Conservation (phyloP, 2,113 vertebrate species). For the Pteropus alecto region DNA sequence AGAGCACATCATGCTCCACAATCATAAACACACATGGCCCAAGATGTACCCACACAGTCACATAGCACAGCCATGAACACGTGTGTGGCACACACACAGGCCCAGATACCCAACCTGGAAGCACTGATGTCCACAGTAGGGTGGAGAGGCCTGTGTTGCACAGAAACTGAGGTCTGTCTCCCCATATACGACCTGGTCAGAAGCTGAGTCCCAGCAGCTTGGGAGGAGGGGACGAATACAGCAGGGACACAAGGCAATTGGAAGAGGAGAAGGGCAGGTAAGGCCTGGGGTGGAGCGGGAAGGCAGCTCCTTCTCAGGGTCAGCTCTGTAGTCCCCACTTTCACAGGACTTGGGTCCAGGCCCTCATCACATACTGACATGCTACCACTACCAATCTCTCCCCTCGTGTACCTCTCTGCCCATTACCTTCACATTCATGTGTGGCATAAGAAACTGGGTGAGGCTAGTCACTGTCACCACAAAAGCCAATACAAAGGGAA, state of each 20-base stretch:
- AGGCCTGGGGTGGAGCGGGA: neutral
- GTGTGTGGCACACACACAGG: neutral
- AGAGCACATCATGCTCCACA: neutral
- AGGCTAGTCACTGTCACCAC: neutral
- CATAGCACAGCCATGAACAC: neutral
- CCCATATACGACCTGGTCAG: neutral
- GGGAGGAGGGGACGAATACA: neutral
- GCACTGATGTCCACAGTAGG: neutral
- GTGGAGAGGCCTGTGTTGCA: neutral
- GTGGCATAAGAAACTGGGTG: neutral
- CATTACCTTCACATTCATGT: neutral
- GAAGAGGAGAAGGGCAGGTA: neutral
- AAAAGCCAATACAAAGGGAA: slow-evolving; percentile 9
- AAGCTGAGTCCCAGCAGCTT: neutral
- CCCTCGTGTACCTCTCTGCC: neutral
- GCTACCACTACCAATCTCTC: neutral
- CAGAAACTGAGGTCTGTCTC: neutral
- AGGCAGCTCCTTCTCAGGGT: neutral
- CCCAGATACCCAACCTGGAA: neutral
- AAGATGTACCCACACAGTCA: neutral
- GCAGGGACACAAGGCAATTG: neutral
- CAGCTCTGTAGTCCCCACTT: neutral
- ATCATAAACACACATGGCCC: neutral
- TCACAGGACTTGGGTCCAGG: neutral
- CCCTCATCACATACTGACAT: neutral